These are phyloP conservation scores for Heliconius nattereri DNA, from an alignment of 1,140 invertebrate genomes.

Conservation along the genomic window DNA sequence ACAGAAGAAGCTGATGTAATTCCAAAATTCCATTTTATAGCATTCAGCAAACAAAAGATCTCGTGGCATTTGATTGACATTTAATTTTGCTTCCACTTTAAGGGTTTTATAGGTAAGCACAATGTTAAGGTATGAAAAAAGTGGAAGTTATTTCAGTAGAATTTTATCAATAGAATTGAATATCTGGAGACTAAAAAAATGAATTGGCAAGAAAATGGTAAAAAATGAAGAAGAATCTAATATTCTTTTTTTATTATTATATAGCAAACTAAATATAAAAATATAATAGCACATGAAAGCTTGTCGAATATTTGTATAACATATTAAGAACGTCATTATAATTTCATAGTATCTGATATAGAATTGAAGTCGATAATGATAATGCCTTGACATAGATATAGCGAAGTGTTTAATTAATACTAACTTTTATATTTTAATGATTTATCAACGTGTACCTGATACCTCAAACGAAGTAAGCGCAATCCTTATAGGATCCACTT, in stretches of 20 bases:
- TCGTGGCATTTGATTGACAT: conserved; percentile 36
- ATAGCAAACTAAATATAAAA: not conserved
- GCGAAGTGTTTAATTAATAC: not conserved
- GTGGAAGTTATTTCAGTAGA: not conserved
- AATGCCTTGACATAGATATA: not conserved
- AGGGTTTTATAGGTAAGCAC: conserved; percentile 21
- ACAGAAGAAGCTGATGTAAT: conserved; percentile 25
- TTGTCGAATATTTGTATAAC: not conserved
- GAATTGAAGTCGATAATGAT: not conserved
- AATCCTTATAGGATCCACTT: too few species aligned
- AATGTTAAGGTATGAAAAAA: not conserved
- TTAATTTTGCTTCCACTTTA: conserved; percentile 35
- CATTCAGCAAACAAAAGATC: conserved; percentile 32
- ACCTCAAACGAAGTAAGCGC: too few species aligned
- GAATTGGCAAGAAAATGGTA: not conserved
- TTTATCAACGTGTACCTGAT: not conserved
- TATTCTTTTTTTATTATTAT: not conserved
- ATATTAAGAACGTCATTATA: conserved; percentile 21
- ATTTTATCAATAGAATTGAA: not conserved
- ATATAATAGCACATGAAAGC: not conserved
- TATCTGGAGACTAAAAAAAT: not conserved
- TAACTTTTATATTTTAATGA: not conserved
- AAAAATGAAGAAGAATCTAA: not conserved
- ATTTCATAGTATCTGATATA: not conserved
- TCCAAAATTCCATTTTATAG: conserved; percentile 30